Base-by-base conservation (phyloP, 2,888 invertebrate genomes). In the Morpho deidamia region DNA sequence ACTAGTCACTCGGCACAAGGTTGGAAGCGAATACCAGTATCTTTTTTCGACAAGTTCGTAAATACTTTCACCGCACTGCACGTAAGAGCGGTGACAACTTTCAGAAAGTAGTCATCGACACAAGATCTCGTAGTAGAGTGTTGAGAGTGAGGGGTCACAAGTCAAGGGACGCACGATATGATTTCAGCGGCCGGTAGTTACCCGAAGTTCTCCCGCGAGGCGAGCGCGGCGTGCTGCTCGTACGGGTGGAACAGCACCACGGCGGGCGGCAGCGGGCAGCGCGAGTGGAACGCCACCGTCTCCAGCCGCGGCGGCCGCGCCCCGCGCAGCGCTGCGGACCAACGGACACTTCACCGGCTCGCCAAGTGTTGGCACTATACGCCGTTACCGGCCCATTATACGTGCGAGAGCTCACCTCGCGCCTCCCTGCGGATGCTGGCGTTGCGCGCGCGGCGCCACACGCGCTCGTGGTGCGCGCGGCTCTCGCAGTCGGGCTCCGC, bases 161-260 rank as follows among this genome's bases (percentile, higher is more conserved):
- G n/a, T n/a, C n/a, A n/a, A n/a, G n/a, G n/a, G n/a, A n/a, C n/a
- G n/a, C n/a, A n/a, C n/a, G n/a, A n/a, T n/a, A n/a, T n/a, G n/a
- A n/a, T n/a, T n/a, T n/a, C n/a, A n/a, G n/a, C n/a, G 14, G 44
- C 5, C 32, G 3, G 8, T 2, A n/a, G n/a, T 34, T 68, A 94
- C 94, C 94, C 94, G 72, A 96, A 95, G 74, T 93, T 94, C 74
- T 97, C 96, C 76, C 94, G 94, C 71, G 95, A 95, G 40, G 97
- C 96, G 47, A 97, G 95, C 37, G 96, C 96, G 56, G 97, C 91
- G 77, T 96, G 95, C 63, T 95, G 94, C 76, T 97, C 97, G 80
- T 95, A 98, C 0, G 98, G 97, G 86, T 98, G 95, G 79, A 98
- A 95, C 65, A 93, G 92, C 39, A 98, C 90, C 35, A 95, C 92